Conservation (phyloP, 2,113 vertebrate species). For the Myrmecophaga tridactyla region DNA sequence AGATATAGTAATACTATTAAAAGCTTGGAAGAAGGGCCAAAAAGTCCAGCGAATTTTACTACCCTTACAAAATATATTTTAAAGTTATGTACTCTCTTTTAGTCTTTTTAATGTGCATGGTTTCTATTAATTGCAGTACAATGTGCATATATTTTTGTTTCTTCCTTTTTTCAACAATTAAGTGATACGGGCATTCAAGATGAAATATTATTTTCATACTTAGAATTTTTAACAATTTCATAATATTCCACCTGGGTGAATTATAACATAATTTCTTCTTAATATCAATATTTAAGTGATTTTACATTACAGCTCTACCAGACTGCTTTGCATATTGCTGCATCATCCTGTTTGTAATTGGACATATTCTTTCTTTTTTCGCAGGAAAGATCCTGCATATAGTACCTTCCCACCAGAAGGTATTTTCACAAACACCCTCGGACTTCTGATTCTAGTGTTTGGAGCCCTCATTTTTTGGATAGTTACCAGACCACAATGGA, state of each 20-base stretch:
- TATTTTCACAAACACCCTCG: constrained; percentile 90
- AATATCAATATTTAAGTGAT: not conserved
- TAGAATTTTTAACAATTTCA: not conserved
- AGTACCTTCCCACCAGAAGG: constrained; percentile 90
- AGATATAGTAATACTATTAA: not conserved
- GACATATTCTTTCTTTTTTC: not conserved
- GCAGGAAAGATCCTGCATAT: constrained; percentile 80
- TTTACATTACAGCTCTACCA: not conserved
- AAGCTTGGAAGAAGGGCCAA: not conserved
- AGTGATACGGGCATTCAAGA: not conserved
- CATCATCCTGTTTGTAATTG: constrained; percentile 46
- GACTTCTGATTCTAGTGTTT: constrained; percentile 89
- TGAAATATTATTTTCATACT: constrained; percentile 21
- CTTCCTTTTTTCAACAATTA: not conserved
- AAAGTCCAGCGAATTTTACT: not conserved
- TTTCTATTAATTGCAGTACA: constrained; percentile 28
- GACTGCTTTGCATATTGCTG: not conserved
- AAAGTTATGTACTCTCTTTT: not conserved
- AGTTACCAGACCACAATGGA: constrained; percentile 91
- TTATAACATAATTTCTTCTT: constrained; percentile 4
- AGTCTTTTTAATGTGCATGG: not conserved
- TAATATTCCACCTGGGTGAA: not conserved
- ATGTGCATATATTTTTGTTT: not conserved
- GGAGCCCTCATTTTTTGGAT: constrained; percentile 93
- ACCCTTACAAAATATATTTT: not conserved